Conservation (phyloP, 2,888 invertebrate genomes). For the Drosophila kanekoi region DNA sequence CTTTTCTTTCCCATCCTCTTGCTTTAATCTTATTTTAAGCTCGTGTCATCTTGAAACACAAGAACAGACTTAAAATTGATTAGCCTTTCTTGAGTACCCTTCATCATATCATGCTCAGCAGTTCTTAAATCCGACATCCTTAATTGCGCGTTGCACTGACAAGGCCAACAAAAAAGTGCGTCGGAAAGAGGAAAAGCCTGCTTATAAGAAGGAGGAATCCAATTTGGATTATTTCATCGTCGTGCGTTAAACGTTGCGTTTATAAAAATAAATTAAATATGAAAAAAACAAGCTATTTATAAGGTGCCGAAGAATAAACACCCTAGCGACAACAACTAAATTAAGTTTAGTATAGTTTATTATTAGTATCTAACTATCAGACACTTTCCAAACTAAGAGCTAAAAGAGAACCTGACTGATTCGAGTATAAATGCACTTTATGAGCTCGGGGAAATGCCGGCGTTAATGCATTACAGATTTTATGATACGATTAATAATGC, state of each 20-base stretch:
- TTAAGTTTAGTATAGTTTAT: too few species aligned
- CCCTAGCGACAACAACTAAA: neutral
- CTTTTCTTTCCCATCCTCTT: too few species aligned
- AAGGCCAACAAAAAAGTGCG: conserved; percentile 16
- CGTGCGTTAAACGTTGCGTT: conserved; percentile 42
- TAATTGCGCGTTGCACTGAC: conserved; percentile 27
- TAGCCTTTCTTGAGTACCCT: conserved; percentile 8
- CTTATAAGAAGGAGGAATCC: conserved; percentile 8
- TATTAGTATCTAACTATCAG: too few species aligned
- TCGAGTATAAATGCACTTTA: neutral
- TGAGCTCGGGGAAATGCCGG: neutral
- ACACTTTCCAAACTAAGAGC: neutral
- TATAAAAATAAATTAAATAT: conserved; percentile 39
- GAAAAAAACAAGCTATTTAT: neutral
- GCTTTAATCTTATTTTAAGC: conserved; percentile 1
- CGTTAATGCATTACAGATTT: neutral
- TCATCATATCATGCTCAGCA: neutral
- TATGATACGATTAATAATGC: conserved; percentile 5
- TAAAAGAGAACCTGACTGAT: neutral
- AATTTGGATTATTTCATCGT: conserved; percentile 24
- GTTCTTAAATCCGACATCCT: conserved; percentile 22
- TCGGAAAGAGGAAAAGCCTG: conserved; percentile 18
- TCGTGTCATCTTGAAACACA: conserved; percentile 2
- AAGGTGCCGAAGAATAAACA: neutral
- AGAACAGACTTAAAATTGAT: conserved; percentile 32